phyloP scores from a whole-genome alignment of 2,888 invertebrate genomes.

The Pyrgus malvae region DNA sequence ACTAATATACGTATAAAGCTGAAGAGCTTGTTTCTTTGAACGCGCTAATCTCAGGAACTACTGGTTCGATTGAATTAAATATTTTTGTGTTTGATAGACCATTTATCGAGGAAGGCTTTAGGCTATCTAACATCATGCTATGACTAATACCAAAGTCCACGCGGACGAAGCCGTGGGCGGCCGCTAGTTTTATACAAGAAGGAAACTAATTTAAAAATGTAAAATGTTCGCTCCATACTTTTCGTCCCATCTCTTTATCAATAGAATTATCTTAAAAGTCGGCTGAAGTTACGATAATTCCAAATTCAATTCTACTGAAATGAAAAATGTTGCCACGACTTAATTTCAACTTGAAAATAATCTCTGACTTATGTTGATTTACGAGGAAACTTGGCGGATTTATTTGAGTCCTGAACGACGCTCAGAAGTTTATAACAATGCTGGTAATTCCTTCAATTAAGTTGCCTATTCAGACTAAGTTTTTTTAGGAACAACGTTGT shows the following conservation, averaged over 20 bases:
- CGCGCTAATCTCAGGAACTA: no score
- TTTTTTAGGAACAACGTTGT: constrained; percentile 5
- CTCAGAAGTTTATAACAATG: constrained; percentile 18
- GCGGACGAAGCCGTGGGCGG: no score
- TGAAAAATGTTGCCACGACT: constrained; percentile 20
- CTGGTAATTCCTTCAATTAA: constrained; percentile 22
- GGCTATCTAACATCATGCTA: no score
- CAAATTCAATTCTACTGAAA: constrained; percentile 25
- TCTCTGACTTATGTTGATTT: constrained; percentile 26
- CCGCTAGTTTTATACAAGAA: no score
- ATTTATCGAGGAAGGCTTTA: no score
- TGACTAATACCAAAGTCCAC: no score
- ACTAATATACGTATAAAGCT: no score
- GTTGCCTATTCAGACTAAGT: constrained; percentile 17
- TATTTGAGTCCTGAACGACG: constrained; percentile 17
- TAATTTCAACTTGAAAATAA: constrained; percentile 22
- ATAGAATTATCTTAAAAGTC: neutral
- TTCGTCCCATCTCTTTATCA: neutral
- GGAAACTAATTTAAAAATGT: no score
- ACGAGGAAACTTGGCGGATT: constrained; percentile 26
- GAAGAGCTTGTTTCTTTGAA: no score
- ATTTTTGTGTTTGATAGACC: no score
- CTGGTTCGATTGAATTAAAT: no score
- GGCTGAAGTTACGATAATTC: constrained; percentile 3
- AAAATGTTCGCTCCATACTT: no score